Evolutionary conservation across 1,140 invertebrate genomes (phyloP), one percentile per base, ranked within the genome.

Genomic region (Bombus cullumanus): DNA sequence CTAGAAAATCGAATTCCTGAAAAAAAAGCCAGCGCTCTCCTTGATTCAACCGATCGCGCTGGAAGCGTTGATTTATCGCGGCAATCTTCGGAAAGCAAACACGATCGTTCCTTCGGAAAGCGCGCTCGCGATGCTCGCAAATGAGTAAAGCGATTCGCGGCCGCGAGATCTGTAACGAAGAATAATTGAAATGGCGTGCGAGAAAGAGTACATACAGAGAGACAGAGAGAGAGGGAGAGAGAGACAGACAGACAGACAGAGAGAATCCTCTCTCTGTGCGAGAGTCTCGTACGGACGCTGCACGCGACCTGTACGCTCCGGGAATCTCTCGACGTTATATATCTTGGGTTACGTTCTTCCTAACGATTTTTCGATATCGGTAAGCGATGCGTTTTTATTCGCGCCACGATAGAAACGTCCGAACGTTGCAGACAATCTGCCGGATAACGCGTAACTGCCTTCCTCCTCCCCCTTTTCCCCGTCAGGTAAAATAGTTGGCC

Each of bases 361-460:
- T 89, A 91, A 90, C 90, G 85, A 90, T 91, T 91, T 91, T 91
- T 91, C 90, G 90, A 91, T 91, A 91, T 87, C 79, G 87, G 82
- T 75, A 81, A 80, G 76, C 89, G 89, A 90, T 86, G 84, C 83
- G 88, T 90, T 90, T 91, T 91, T 87, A 91, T 89, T 88, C 77
- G 80, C 15, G 71, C 77, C 53, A 68, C 89, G 74, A 88, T 89
- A 68, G 87, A 81, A 83, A 88, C 81, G 87, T 91, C 75, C 85
- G 47, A 80, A 80, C 75, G 87, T 68, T 80, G 84, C 87, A 89
- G 87, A 89, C 90, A 89, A 91, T 91, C 86, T 86, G 82, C 76
- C 80, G 89, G 89, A 91, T 90, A 90, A 90, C 86, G 86, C 89
- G 68, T 90, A 90, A 83, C 86, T 83, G 71, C 71, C 79, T 74